A percentile compares a stretch with the other conserved stretches of the same genome.
Evolutionary conservation across 2,113 vertebrate species (phyloP).

Genomic region (Entosphenus tridentatus): DNA sequence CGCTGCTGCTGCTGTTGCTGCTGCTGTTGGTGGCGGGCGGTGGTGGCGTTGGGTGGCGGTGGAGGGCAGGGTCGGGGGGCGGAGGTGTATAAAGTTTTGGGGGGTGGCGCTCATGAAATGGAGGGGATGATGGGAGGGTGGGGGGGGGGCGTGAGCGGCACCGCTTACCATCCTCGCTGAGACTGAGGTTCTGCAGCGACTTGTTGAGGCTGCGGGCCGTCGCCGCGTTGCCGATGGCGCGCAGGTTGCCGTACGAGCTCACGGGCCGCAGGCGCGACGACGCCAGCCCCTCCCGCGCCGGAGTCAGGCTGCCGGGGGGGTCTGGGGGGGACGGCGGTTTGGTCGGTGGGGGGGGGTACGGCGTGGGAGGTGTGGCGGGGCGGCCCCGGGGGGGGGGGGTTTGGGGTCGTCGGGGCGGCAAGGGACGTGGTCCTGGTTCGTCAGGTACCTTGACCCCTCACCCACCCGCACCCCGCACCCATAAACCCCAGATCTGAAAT

Average conservation of each 20-base stretch:
- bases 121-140: too few relatives aligned
- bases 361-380: not conserved
- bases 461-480: too few relatives aligned
- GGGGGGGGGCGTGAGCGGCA: not conserved
- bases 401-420: too few relatives aligned
- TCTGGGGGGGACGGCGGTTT: slow-evolving; percentile 22
- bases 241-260: slow-evolving; percentile 96
- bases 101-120: too few relatives aligned
- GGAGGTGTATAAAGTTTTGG: too few relatives aligned
- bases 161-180: slow-evolving; percentile 66
- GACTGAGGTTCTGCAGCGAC: slow-evolving; percentile 86
- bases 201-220: slow-evolving; percentile 74
- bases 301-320: slow-evolving; percentile 47
- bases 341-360: not conserved
- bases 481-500: too few relatives aligned
- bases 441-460: too few relatives aligned
- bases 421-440: too few relatives aligned
- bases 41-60: too few relatives aligned
- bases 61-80: too few relatives aligned
- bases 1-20: too few relatives aligned
- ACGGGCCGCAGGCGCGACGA: slow-evolving; percentile 68
- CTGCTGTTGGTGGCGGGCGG: too few relatives aligned
- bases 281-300: slow-evolving; percentile 56
- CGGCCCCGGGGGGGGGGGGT: not conserved
- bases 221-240: slow-evolving; percentile 32